Percentiles rank a stretch among this genome's conserved stretches.
Evolutionary conservation across 1,140 invertebrate genomes (phyloP).

Genomic region (Meloidogyne hapla): DNA sequence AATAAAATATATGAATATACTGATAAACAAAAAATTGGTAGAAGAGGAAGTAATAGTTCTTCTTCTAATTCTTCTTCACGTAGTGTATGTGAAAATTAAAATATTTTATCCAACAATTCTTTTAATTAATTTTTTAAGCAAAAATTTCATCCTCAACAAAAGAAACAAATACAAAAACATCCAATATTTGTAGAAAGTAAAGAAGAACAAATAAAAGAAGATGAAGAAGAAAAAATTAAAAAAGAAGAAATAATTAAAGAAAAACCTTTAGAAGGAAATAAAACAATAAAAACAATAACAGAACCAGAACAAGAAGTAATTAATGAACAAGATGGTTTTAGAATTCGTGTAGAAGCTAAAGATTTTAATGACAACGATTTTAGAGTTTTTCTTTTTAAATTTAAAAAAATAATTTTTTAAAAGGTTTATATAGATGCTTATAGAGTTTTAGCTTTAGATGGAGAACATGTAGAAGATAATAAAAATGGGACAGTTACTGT

Average conservation of each 20-base stretch:
- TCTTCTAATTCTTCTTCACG: background rate
- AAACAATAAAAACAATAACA: background rate
- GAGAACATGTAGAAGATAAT: conserved; percentile 10
- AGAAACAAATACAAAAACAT: background rate
- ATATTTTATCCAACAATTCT: no score
- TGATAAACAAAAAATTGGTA: background rate
- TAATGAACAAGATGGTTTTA: conserved; percentile 1
- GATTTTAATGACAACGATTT: conserved; percentile 17
- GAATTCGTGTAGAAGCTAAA: conserved; percentile 12
- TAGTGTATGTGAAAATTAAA: no score
- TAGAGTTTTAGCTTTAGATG: conserved; percentile 16
- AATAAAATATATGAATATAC: background rate
- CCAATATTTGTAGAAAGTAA: background rate
- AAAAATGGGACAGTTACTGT: conserved; percentile 3
- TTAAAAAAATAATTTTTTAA: background rate
- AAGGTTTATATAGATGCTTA: conserved; percentile 15
- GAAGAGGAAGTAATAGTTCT: conserved; percentile 2
- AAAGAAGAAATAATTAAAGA: background rate
- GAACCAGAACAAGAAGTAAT: conserved; percentile 12
- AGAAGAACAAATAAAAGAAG: background rate
- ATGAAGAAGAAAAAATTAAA: background rate
- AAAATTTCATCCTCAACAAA: background rate
- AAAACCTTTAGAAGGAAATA: background rate
- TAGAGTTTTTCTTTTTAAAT: background rate
- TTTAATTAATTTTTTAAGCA: background rate